phyloP scores from a whole-genome alignment of 2,888 invertebrate genomes.

The Yponomeuta malinellus region DNA sequence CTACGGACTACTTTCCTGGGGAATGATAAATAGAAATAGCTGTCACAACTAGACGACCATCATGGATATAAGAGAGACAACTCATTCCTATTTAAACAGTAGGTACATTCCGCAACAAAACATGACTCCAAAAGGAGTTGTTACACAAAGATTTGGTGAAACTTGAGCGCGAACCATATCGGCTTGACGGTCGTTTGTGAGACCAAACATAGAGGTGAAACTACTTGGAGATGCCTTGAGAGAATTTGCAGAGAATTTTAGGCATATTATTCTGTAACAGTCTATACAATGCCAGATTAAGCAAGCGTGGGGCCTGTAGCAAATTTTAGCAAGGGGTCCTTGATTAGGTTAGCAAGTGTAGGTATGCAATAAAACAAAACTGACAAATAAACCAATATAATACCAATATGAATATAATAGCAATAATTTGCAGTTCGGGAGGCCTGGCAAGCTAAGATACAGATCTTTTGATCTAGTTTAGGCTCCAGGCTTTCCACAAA shows the following conservation, averaged over 20 bases:
- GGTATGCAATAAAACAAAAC: too few relatives aligned
- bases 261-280: neutral
- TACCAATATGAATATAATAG: too few relatives aligned
- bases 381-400: too few relatives aligned
- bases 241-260: neutral
- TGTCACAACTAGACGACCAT: neutral
- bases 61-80: neutral
- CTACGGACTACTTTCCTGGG: too few relatives aligned
- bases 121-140: neutral
- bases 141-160: neutral
- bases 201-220: neutral
- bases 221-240: neutral
- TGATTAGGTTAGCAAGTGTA: too few relatives aligned
- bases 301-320: too few relatives aligned
- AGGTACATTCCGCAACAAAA: neutral
- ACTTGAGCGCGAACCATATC: neutral
- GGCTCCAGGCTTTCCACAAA: too few relatives aligned
- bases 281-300: neutral
- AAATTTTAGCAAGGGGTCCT: too few relatives aligned
- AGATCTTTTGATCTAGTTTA: too few relatives aligned
- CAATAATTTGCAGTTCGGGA: too few relatives aligned
- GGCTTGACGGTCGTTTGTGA: neutral
- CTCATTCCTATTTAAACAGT: neutral
- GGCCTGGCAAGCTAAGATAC: too few relatives aligned
- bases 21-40: too few relatives aligned